Conservation (phyloP, 2,113 vertebrate species). For the Lycocorax pyrrhopterus region DNA sequence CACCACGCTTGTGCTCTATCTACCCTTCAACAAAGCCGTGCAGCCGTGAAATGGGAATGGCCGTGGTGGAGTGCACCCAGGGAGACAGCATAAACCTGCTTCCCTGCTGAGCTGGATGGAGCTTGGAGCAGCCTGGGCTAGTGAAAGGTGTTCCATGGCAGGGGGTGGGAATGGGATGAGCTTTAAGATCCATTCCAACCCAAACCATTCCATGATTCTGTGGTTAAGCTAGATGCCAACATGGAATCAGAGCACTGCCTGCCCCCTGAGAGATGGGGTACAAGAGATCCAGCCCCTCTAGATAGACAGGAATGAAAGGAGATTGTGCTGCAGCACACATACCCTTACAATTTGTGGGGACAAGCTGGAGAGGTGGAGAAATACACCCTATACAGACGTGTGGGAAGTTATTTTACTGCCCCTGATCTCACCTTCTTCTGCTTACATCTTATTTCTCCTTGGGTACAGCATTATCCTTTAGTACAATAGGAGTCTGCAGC, state of each 20-base stretch:
- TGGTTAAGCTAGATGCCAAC: background rate
- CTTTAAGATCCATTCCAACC: background rate
- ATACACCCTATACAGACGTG: background rate
- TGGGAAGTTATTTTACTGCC: background rate
- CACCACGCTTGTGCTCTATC: fast-evolving
- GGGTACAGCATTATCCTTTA: fast-evolving
- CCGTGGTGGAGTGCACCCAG: background rate
- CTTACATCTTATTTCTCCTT: background rate
- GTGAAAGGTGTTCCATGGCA: background rate
- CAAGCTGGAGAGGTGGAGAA: background rate
- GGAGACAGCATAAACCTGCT: background rate
- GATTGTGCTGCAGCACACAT: background rate
- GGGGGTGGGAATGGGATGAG: background rate
- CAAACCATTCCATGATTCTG: background rate
- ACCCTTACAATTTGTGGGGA: background rate
- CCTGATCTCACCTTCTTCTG: background rate
- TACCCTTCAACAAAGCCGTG: background rate
- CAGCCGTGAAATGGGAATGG: fast-evolving
- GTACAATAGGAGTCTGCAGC: fast-evolving
- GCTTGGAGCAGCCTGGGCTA: background rate
- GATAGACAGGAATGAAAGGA: fast-evolving
- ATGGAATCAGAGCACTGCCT: background rate
- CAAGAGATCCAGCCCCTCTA: background rate
- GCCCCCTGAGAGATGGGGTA: background rate
- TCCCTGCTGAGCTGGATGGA: background rate